Base-by-base conservation (phyloP, 2,113 vertebrate species). In the Mustela lutreola region DNA sequence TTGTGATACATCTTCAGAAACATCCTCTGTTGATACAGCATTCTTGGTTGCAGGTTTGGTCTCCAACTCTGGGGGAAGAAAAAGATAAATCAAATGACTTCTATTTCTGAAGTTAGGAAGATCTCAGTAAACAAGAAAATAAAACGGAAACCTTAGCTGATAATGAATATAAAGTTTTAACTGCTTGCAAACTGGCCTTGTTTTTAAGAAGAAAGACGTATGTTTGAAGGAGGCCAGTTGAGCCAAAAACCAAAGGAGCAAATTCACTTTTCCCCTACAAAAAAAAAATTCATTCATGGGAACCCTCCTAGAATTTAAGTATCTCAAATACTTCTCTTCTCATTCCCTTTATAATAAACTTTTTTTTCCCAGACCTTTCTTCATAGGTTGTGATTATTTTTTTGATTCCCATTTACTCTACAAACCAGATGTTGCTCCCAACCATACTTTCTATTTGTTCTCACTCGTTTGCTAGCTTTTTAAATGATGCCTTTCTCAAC, bases 11-110 rank as follows among this genome's bases (percentile, higher is more conserved):
- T 86, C 60, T 89, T 89, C 75, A 79, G 78, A 90, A 92, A 60
- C 11, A 79, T 19, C 26, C 42, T 96, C 83, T 80, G n/a, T 19
- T 62, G 33, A 56, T 39, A 53, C 5, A 65, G 28, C 18, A 87
- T 75, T 86, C 67, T 87, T 97, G 80, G 79, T 75, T 97, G 53
- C 62, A 85, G 33, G 28, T 75, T 92, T 97, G 60, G 50, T 94
- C 31, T 97, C 56, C 84, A 97, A 28, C 19, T 94, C 97, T 97
- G 67, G 73, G 19, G 33, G 11, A 0, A 50, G 76, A 93, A 97
- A 86, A 31, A 88, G 16, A 70, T 92, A 89, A 94, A 62, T 94
- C 53, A 92, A 97, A 48, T 96, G 62, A 92, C 16, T 79, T 21
- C 24, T 71, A 78, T 78, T 86, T 86, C 7, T 19, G 88, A 79